Evolutionary conservation across 2,113 vertebrate species (phyloP).

Genomic region (Hemicordylus capensis): DNA sequence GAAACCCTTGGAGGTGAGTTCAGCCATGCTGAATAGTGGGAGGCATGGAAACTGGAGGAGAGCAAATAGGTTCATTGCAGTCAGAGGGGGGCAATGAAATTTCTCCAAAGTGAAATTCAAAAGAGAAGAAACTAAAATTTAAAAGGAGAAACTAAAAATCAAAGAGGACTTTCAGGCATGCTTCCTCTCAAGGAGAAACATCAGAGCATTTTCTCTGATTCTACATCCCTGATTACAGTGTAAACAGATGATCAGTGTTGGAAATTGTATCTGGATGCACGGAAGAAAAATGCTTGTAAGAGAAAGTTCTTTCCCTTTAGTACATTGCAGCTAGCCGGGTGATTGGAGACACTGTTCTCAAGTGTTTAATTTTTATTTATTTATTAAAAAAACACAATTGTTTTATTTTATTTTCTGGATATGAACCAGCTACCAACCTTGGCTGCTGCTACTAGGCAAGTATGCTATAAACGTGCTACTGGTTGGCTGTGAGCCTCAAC

Average conservation of each 20-base stretch:
- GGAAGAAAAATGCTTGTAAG: neutral
- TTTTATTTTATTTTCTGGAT: slow-evolving; percentile 23
- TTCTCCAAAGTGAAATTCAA: too few relatives aligned
- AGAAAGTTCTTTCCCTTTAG: neutral
- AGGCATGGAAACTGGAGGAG: neutral
- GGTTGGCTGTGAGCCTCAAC: neutral
- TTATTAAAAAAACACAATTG: too few relatives aligned
- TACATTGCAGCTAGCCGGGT: neutral
- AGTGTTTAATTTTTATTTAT: slow-evolving; percentile 27
- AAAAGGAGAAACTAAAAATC: too few relatives aligned
- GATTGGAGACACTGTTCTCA: slow-evolving; percentile 7
- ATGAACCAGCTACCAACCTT: neutral
- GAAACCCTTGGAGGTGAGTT: slow-evolving; percentile 1
- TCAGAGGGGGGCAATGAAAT: too few relatives aligned
- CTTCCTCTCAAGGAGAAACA: too few relatives aligned
- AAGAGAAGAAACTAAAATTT: too few relatives aligned
- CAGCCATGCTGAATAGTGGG: neutral
- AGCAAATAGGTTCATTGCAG: neutral
- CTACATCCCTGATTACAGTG: too few relatives aligned
- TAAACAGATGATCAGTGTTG: slow-evolving; percentile 22
- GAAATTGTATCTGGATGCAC: slow-evolving; percentile 12
- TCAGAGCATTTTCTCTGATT: too few relatives aligned
- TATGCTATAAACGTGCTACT: neutral
- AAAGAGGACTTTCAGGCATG: too few relatives aligned
- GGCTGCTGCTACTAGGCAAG: neutral